Evolutionary conservation across 1,140 invertebrate genomes (phyloP).

Genomic region (Drusus annulatus): DNA sequence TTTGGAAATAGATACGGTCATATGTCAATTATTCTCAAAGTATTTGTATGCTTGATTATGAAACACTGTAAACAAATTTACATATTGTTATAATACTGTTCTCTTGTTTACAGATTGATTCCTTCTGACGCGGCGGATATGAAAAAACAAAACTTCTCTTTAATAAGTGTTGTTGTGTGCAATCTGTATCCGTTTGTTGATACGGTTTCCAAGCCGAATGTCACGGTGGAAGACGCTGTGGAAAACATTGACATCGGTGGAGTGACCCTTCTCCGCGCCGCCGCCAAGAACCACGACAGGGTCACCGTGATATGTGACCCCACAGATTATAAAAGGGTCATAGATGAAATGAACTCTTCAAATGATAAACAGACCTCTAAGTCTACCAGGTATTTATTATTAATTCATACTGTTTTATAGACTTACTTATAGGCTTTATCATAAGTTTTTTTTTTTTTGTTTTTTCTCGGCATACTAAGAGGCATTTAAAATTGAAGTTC

Average conservation of each 20-base stretch:
- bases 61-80: too few relatives aligned
- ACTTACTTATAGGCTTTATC: too few relatives aligned
- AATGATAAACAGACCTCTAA: constrained; percentile 76
- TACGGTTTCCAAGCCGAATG: constrained; percentile 87
- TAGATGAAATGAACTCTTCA: constrained; percentile 80
- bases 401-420: too few relatives aligned
- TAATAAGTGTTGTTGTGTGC: constrained; percentile 90
- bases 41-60: too few relatives aligned
- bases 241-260: constrained; percentile 99
- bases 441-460: too few relatives aligned
- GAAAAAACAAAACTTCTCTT: constrained; percentile 80
- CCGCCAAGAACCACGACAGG: constrained; percentile 97
- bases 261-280: constrained; percentile 94
- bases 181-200: constrained; percentile 98
- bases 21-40: too few relatives aligned
- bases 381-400: constrained; percentile 78
- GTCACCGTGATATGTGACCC: constrained; percentile 97
- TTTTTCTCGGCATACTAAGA: too few relatives aligned
- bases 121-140: constrained; percentile 89
- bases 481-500: too few relatives aligned
- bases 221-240: constrained; percentile 91
- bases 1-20: too few relatives aligned
- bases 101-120: constrained; percentile 72
- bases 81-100: not conserved
- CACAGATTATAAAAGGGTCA: constrained; percentile 85